phyloP scores from a whole-genome alignment of 1,140 invertebrate genomes.

The Heliconius eleuchia region DNA sequence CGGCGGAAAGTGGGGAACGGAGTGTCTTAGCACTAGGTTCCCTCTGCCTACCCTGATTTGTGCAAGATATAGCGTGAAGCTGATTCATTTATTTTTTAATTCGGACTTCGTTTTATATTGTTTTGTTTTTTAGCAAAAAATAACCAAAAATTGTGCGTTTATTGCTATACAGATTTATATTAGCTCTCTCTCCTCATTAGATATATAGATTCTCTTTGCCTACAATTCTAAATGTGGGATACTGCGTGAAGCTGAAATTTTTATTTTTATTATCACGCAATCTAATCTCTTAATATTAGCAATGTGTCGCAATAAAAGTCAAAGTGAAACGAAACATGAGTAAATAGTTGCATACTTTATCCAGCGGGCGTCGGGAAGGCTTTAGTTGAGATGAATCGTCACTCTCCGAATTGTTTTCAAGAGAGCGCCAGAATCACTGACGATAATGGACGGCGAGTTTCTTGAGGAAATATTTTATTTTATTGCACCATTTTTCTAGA shows the following conservation, averaged over 20 bases:
- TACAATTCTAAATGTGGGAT: not conserved
- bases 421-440: conserved; percentile 32
- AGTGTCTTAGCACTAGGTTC: no score
- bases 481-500: conserved; percentile 30
- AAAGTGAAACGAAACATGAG: conserved; percentile 20
- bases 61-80: no score
- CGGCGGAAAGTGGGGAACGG: no score
- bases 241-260: not conserved
- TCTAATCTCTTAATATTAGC: not conserved
- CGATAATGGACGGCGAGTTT: conserved; percentile 30
- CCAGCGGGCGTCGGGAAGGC: conserved; percentile 40
- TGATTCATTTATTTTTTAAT: no score
- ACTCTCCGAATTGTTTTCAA: conserved; percentile 60
- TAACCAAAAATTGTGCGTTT: no score
- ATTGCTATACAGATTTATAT: no score
- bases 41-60: no score
- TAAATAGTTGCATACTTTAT: conserved; percentile 40
- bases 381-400: conserved; percentile 65
- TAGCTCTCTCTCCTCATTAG: no score
- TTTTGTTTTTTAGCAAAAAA: no score
- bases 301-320: not conserved
- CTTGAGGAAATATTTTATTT: conserved; percentile 32
- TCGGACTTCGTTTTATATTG: no score
- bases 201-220: no score
- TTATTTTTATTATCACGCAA: not conserved